Base-by-base conservation (phyloP, 1,140 invertebrate species). In the Magallana ariakensis region DNA sequence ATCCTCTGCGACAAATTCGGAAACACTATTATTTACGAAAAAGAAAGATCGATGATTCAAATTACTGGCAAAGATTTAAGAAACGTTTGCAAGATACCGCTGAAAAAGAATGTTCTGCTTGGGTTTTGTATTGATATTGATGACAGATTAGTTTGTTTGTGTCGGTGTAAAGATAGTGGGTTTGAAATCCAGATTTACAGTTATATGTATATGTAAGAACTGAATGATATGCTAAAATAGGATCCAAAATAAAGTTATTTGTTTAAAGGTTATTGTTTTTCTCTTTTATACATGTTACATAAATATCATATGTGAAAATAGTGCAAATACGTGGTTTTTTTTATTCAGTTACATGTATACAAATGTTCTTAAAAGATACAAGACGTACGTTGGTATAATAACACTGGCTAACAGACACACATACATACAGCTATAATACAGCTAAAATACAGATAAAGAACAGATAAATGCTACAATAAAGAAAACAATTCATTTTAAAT, bases 151-250 rank as follows among this genome's bases (percentile, higher is more conserved):
- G 15, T 75, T 13, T 75, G 66, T 13, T 33, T 75, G 66, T 46
- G 66, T 26, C 11, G 2, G 3, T 26, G 11, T 26, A 22, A 26
- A 3, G 22, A 75, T 19, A 26, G 15, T 19, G 66, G 33, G 2
- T 75, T 75, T 75, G 22, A 75, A 75, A 75, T 75, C 15, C 66
- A 75, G 4, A 75, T 26, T 75, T 75, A 26, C 22, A 75, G 7
- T 26, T 75, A 33, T 75, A 33, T 75, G 22, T 3, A 33, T 26
- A 26, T 13, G 58, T 11, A 60, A 6, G 58, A 15, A 6, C 4
- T 60, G 6, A 60, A n/a, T 0, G 33, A 46, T 46, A 46, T 46
- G 33, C 33, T 46, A 46, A 46, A 46, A 46, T 2, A 46, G 33
- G 33, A 46, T 46, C 3, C 33, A 46, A 46, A 46, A 46, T 46